phyloP scores from a whole-genome alignment of 2,888 invertebrate genomes.

The Phrixothrix hirtus region DNA sequence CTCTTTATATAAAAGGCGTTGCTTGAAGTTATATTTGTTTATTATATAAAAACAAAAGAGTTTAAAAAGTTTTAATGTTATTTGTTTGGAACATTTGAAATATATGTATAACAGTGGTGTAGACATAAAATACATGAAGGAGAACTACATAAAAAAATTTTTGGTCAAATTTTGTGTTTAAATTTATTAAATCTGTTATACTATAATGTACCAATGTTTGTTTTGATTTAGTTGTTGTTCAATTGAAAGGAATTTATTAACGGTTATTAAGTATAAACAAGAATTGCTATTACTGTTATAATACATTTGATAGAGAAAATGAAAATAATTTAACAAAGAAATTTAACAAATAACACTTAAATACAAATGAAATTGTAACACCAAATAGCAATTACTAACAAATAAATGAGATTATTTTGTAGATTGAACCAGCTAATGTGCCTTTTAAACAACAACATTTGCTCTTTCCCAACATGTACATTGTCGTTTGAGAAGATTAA shows the following conservation, averaged over 20 bases:
- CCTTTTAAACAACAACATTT: conserved; percentile 27
- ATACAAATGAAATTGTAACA: conserved; percentile 9
- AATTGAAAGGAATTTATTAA: too few relatives aligned
- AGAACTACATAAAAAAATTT: conserved; percentile 37
- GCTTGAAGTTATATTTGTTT: conserved; percentile 3
- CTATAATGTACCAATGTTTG: not conserved
- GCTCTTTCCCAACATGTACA: conserved; percentile 32
- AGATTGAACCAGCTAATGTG: conserved; percentile 9
- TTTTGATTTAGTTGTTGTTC: too few relatives aligned
- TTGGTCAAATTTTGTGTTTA: conserved; percentile 14
- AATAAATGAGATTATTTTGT: not conserved
- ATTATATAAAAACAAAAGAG: conserved; percentile 23
- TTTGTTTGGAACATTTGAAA: conserved; percentile 37
- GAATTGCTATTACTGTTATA: not conserved
- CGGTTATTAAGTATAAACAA: too few relatives aligned
- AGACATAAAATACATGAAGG: conserved; percentile 39
- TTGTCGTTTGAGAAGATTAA: conserved; percentile 33
- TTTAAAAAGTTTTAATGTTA: conserved; percentile 40
- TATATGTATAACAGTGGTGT: conserved; percentile 41
- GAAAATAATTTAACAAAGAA: conserved; percentile 12
- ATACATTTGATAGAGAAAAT: too few relatives aligned
- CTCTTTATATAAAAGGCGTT: not conserved
- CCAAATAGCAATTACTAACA: conserved; percentile 2
- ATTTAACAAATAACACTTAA: conserved; percentile 3
- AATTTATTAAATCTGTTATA: conserved; percentile 1